Conservation (phyloP, 1,140 invertebrate species). For the Drosophila simulans region DNA sequence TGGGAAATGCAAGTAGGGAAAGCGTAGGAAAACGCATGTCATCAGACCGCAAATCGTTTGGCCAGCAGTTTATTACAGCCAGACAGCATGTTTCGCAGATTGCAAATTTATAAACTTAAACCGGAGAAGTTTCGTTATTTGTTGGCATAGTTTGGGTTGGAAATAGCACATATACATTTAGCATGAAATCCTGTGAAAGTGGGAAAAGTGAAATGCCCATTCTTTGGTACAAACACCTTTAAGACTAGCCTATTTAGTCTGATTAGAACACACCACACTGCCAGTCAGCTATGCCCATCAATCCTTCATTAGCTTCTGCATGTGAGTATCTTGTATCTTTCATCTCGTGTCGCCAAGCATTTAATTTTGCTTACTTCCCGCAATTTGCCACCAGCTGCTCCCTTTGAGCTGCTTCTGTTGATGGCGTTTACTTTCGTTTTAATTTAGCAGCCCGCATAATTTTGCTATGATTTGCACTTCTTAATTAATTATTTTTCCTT, state of each 20-base stretch:
- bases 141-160: background rate
- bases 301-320: conserved; percentile 8
- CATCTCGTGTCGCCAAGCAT: conserved; percentile 37
- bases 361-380: conserved; percentile 40
- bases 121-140: background rate
- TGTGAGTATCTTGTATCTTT: conserved; percentile 23
- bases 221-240: too few relatives aligned
- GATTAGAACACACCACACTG: background rate
- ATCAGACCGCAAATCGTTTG: conserved; percentile 52
- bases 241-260: background rate
- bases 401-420: conserved; percentile 51
- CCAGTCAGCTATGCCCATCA: background rate
- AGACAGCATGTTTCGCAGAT: conserved; percentile 28
- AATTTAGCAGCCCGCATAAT: conserved; percentile 78
- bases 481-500: conserved; percentile 80
- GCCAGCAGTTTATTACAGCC: conserved; percentile 24
- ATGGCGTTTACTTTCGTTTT: conserved; percentile 72
- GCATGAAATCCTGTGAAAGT: too few relatives aligned
- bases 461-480: conserved; percentile 81
- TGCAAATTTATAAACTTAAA: conserved; percentile 35
- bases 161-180: background rate
- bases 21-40: conserved; percentile 22
- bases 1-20: background rate
- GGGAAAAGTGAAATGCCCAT: too few relatives aligned
- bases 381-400: conserved; percentile 25